Evolutionary conservation across 2,113 vertebrate species (phyloP), one percentile per base, ranked within the genome.

Genomic region (Acrocephalus kingi): DNA sequence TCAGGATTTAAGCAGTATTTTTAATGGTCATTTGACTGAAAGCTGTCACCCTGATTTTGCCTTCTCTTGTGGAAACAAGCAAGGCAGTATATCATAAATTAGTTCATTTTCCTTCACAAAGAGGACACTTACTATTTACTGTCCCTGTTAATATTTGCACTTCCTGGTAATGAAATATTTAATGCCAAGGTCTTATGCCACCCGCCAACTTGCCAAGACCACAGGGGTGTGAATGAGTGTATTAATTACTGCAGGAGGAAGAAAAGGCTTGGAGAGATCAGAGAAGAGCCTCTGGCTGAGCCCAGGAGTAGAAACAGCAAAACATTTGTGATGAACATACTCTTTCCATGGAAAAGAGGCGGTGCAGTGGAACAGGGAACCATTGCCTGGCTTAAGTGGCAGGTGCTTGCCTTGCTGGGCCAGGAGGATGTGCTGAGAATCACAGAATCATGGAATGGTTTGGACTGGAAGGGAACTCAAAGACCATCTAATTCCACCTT

Each of bases 111-210:
- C 68, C 48, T 48, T 66, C 91, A 86, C 59, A 81, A 51, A 95
- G 84, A 62, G 37, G 37, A 73, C 63, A 64, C 87, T 86, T 80
- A 61, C 86, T 86, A 35, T 77, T 56, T 92, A 49, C 49, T 27
- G 24, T 69, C 76, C 63, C 41, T 80, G 55, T 61, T 89, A 76
- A 86, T 62, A 90, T 30, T 77, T 81, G 51, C 41, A 37, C 46
- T 71, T 63, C 63, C 59, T 92, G 68, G 46, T n/a, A 80, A 84
- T 91, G 51, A 77, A 94, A 77, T 84, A 92, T 87, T 91, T 69
- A 58, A 92, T 56, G 51, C 54, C 37, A 56, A 83, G 41, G 45
- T 73, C 51, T 94, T 74, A 37, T n/a, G 55, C n/a, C 4, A 10
- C 49, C 41, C 30, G n/a, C 10, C 1, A 5, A 59, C 75, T 68